Conservation (phyloP, 2,797 vertebrate genomes). For the Phaenicophaeus curvirostris region DNA sequence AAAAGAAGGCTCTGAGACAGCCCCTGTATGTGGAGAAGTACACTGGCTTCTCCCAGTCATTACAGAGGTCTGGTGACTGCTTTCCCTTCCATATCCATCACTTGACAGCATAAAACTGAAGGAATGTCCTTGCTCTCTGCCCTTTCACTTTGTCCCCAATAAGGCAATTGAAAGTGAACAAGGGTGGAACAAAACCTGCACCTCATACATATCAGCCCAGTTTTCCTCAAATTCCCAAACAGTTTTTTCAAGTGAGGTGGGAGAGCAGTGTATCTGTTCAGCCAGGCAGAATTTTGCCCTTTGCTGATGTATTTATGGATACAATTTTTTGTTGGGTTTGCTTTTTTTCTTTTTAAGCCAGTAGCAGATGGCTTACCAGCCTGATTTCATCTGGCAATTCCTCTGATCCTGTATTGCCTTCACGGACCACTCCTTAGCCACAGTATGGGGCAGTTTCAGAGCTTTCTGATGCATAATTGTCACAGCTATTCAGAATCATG, state of each 20-base stretch:
- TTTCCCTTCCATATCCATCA: background rate
- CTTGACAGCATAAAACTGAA: accelerated
- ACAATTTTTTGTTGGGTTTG: background rate
- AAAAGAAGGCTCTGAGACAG: background rate
- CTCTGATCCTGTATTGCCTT: background rate
- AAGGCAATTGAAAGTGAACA: background rate
- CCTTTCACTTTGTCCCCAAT: background rate
- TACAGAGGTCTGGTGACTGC: accelerated
- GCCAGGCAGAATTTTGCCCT: background rate
- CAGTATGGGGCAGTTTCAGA: constrained; percentile 42
- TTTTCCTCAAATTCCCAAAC: background rate
- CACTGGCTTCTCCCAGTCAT: background rate
- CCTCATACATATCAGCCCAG: background rate
- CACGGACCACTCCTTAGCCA: background rate
- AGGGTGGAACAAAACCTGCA: background rate
- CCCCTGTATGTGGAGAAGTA: background rate
- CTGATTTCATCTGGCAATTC: constrained; percentile 36
- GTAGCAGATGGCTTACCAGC: constrained; percentile 24
- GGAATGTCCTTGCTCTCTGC: background rate
- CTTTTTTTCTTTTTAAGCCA: constrained; percentile 5
- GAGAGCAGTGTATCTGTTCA: background rate
- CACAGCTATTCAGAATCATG: constrained; percentile 35
- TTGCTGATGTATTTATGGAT: background rate
- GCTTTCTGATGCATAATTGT: constrained; percentile 42
- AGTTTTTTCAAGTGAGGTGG: background rate